Evolutionary conservation across 2,113 vertebrate genomes (phyloP), one percentile per base, ranked within the genome.

Genomic region (Connochaetes taurinus): DNA sequence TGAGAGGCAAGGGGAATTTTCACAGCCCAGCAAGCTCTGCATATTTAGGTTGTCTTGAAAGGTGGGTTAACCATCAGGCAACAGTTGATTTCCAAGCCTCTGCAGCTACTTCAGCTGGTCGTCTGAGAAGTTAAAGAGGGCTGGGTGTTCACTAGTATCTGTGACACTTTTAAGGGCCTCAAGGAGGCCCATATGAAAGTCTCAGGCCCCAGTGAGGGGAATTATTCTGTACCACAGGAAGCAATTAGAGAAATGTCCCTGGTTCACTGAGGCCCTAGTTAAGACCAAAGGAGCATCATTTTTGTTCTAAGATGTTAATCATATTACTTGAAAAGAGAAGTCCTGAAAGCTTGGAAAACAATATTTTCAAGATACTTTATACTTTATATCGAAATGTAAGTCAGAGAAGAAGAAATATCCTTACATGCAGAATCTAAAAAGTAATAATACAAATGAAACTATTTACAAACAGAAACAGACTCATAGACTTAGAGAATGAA

Each of bases 81-180:
- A 81, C 78, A 78, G 47, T 76, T 87, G 87, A 95, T 95, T 88
- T 95, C 86, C 47, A 87, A 86, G 71, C 25, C 62, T 94, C 76
- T 60, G 57, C 9, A 52, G 55, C n/a, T 64, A 80, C 87, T 47
- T 87, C 2, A 2, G n/a, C 52, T 87, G 80, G 53, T 31, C 92
- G 74, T 84, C 90, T 91, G 29, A 45, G 55, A 40, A 17, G 45
- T 76, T 85, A 81, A 91, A 91, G 95, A 94, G 64, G 71, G 16
- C 31, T 50, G 19, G n/a, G 55, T 89, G 50, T 82, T 97, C 67
- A 74, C 97, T 95, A 95, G 93, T 91, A 78, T 78, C 81, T 36
- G 33, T 91, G 92, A 91, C 91, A 80, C 58, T 97, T 96, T 76
- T 57, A 91, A 85, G 93, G 89, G 45, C 85, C 80, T 95, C 96